A percentile compares a stretch with the other conserved stretches of the same genome.
These are phyloP conservation scores for Julus scanicus DNA, from an alignment of 2,888 invertebrate species.

Conservation along the genomic window DNA sequence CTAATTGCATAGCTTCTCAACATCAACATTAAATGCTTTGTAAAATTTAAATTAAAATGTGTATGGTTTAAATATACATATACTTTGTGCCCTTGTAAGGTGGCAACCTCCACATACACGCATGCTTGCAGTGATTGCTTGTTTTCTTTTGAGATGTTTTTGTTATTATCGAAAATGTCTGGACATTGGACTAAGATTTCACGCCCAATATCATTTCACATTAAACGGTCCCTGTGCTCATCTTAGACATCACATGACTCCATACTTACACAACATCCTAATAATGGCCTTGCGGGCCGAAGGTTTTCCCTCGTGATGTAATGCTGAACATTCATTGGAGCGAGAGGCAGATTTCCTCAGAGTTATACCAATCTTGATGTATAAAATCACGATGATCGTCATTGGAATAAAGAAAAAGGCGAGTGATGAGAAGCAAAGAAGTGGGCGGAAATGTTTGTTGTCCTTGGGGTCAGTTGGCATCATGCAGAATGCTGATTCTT, in stretches of 20 bases:
- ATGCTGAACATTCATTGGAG: slow-evolving; percentile 47
- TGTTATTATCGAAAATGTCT: neutral
- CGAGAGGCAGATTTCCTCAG: slow-evolving; percentile 57
- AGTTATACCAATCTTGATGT: slow-evolving; percentile 76
- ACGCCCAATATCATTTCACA: neutral
- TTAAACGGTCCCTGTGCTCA: neutral
- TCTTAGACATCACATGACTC: too few relatives aligned
- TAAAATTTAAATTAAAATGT: too few relatives aligned
- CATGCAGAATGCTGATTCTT: slow-evolving; percentile 83
- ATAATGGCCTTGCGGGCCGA: slow-evolving; percentile 62
- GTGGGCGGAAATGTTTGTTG: slow-evolving; percentile 72
- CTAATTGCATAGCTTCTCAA: too few relatives aligned
- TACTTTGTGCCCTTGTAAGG: neutral
- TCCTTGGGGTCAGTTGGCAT: slow-evolving; percentile 70
- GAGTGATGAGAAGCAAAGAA: slow-evolving; percentile 83
- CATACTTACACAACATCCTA: slow-evolving; percentile 64
- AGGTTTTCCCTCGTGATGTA: slow-evolving; percentile 55
- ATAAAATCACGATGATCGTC: slow-evolving; percentile 79
- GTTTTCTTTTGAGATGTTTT: neutral
- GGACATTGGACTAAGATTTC: neutral
- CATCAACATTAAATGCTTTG: too few relatives aligned
- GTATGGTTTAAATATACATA: neutral
- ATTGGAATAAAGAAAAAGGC: slow-evolving; percentile 83
- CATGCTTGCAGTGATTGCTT: neutral
- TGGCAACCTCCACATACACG: neutral